Base-by-base conservation (phyloP, 2,797 vertebrate genomes). In the Sebastes hopkinsi region DNA sequence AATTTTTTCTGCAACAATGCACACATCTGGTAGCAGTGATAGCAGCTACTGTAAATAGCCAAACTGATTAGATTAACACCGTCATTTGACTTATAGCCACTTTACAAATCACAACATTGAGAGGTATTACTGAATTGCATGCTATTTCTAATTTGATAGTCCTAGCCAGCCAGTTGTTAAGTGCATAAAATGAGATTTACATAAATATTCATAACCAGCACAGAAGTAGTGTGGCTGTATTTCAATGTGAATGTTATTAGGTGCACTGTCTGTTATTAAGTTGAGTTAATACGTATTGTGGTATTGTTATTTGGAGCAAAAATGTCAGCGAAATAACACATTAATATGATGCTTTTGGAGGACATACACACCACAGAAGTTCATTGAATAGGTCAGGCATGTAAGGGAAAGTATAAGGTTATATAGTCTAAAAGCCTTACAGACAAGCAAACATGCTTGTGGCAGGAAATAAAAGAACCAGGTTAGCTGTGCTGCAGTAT, bases 121-220 rank as follows among this genome's bases (percentile, higher is more conserved):
- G 29, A 79, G 25, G 29, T 62, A 25, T 77, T 80, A 82, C 36
- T 70, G 38, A 61, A 76, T 56, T 46, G 55, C 29, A 50, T 73
- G 34, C 25, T 88, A 67, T 67, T 83, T 88, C 12, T 59, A 64
- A 83, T 80, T 72, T 54, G 42, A 16, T 65, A 73, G 67, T 62
- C 67, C 60, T 75, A 69, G 65, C 55, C 50, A 76, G 23, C 5
- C 34, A 76, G 27, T 85, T 73, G 60, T 77, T 70, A 64, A 88
- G 67, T 83, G 56, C 52, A 87, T 72, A 64, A 79, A 82, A 79
- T 79, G 32, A 60, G 18, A 84, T 84, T 71, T 79, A 52, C 62
- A 89, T 81, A 72, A 78, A 75, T 82, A 79, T 59, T 73, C 50
- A 81, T 69, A 25, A 34, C 18, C 54, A 61, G 9, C 55, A 77